Conservation (phyloP, 2,113 vertebrate species). For the Acrocephalus kingi region DNA sequence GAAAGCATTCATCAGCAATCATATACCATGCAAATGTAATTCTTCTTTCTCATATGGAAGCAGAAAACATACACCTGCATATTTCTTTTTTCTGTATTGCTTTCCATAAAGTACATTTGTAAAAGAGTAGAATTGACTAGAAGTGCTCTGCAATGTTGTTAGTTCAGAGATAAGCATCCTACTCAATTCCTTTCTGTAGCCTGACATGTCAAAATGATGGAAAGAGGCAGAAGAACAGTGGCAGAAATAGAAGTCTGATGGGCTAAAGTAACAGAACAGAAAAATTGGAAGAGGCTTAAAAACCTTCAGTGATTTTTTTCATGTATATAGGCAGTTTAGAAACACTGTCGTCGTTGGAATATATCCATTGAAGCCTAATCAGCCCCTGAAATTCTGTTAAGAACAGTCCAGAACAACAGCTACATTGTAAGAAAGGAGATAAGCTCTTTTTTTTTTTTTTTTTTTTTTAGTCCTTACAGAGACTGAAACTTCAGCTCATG, state of each 20-base stretch:
- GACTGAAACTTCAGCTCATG: background rate
- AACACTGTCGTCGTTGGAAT: background rate
- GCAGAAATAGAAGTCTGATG: background rate
- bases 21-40: background rate
- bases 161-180: slow-evolving; percentile 17
- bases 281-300: background rate
- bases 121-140: background rate
- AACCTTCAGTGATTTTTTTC: background rate
- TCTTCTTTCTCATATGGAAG: background rate
- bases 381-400: background rate
- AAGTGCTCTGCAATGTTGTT: background rate
- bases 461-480: background rate
- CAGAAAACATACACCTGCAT: background rate
- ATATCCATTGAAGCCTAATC: background rate
- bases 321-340: background rate
- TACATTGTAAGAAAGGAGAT: background rate
- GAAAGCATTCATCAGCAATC: background rate
- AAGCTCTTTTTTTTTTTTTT: background rate
- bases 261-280: background rate
- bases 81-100: background rate
- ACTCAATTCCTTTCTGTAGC: background rate
- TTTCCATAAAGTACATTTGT: background rate
- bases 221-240: slow-evolving; percentile 4
- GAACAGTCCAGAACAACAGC: background rate
- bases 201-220: background rate